Evolutionary conservation across 2,113 vertebrate species (phyloP), one percentile per base, ranked within the genome.

Genomic region (Cyphomyrus plagiostoma): DNA sequence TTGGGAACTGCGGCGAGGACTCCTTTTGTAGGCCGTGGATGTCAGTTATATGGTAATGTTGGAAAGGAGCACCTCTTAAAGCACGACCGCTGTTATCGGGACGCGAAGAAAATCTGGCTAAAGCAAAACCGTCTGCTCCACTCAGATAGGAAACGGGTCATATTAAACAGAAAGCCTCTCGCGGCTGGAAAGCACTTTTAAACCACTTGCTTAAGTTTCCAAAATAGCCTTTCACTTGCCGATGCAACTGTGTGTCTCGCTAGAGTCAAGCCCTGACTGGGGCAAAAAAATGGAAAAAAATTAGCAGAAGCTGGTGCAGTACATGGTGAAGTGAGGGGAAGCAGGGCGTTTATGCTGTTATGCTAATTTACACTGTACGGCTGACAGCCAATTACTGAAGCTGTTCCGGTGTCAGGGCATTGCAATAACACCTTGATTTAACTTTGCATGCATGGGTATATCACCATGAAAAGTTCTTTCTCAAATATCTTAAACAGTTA

Each of bases 371-470:
- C 35, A 42, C 74, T 42, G 74, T 80, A 80, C 30, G 11, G 74
- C 35, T 80, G 74, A 80, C 74, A 80, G 74, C 13, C 74, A 80
- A 80, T 80, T 80, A 80, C 74, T 80, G 74, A 80, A 80, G 74
- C 17, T 80, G 74, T 80, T 42, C 15, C 35, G 15, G 74, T 80
- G 74, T 80, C 74, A 19, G 74, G 74, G 74, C 74, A 42, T 42
- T 42, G 35, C 74, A 42, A 42, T 80, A 80, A 80, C 74, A 42
- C 74, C 17, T 80, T 80, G 35, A 80, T 80, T 80, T 80, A 80
- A 26, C 62, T 70, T 70, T 70, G 62, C 62, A 70, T 70, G 62
- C n/a, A 26, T 10, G 62, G 62, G n/a, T 80, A 42, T 80, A 39
- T 80, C 74, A 19, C 35, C 74, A 42, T 80, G 35, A 80, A 80